Base-by-base conservation (phyloP, 2,888 invertebrate genomes). In the Drosophila ustulata region DNA sequence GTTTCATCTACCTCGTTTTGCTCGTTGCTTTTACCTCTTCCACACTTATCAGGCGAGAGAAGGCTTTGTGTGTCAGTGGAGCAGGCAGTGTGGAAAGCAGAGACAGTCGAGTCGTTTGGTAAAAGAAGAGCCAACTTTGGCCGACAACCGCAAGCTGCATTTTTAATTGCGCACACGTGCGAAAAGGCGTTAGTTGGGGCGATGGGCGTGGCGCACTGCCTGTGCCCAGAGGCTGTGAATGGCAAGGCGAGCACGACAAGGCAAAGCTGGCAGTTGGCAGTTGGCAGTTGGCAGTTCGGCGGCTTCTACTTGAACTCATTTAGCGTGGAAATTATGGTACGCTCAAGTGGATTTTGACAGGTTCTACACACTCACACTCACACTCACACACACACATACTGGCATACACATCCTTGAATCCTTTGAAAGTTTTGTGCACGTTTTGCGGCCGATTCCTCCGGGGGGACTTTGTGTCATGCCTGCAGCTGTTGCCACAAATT, bases 81-180 rank as follows among this genome's bases (percentile, higher is more conserved):
- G 72, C 83, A 86, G 57, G 34, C 34, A 67, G 57, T 59, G 64
- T 58, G 47, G 66, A 55, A 46, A 49, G 62, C 18, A 59, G 46
- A 61, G 58, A 43, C 23, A 57, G 59, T 46, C 34, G 37, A 57
- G 56, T 37, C 13, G 45, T 34, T 34, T 34, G 56, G 46, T 13
- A 34, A 64, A 45, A 58, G 68, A 39, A 26, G 37, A 41, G 47
- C 47, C 51, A 56, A 74, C 63, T 73, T 73, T 82, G 83, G 62
- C 80, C 86, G 73, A 79, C 85, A 84, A 88, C 82, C 88, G 86
- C 83, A 88, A 88, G 87, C 83, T 88, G 83, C 83, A 86, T 86
- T 83, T 83, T 80, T 83, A 83, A 83, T 83, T 83, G 88, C 72
- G 83, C 86, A 82, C 80, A 83, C 88, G 89, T 88, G 88, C 86